Conservation (phyloP, 2,113 vertebrate species). For the Lycaon pictus region DNA sequence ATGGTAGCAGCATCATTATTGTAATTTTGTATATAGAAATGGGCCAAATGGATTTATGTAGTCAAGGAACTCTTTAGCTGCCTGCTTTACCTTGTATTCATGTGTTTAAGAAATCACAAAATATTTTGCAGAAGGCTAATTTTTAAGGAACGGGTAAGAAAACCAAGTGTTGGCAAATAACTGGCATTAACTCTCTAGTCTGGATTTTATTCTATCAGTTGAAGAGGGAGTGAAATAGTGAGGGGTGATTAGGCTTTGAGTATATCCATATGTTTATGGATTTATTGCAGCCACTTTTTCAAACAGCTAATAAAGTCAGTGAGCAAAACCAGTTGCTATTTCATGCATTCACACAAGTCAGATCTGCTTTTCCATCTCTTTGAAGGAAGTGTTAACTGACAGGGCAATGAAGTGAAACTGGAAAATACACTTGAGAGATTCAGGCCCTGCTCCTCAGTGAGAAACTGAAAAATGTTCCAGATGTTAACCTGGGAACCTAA, state of each 20-base stretch:
- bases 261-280: background rate
- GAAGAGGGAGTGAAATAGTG: slow-evolving; percentile 41
- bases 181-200: slow-evolving; percentile 9
- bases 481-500: slow-evolving; percentile 49
- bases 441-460: slow-evolving; percentile 5
- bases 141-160: slow-evolving; percentile 55
- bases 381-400: slow-evolving; percentile 40
- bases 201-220: slow-evolving; percentile 41
- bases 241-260: slow-evolving; percentile 23
- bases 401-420: slow-evolving; percentile 41
- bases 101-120: slow-evolving; percentile 59
- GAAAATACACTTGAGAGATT: slow-evolving; percentile 42
- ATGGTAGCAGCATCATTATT: background rate
- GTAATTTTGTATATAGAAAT: background rate
- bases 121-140: background rate
- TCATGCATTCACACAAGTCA: slow-evolving; percentile 34
- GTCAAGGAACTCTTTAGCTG: background rate
- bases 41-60: background rate
- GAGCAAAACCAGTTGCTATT: slow-evolving; percentile 55
- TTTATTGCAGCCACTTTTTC: slow-evolving; percentile 50
- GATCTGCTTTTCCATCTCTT: slow-evolving; percentile 59
- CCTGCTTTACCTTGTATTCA: background rate
- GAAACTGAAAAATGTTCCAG: slow-evolving; percentile 62
- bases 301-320: slow-evolving; percentile 35
- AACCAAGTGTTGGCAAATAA: slow-evolving; percentile 48